Conservation (phyloP, 2,888 invertebrate species). For the Oxyteleia sp. region DNA sequence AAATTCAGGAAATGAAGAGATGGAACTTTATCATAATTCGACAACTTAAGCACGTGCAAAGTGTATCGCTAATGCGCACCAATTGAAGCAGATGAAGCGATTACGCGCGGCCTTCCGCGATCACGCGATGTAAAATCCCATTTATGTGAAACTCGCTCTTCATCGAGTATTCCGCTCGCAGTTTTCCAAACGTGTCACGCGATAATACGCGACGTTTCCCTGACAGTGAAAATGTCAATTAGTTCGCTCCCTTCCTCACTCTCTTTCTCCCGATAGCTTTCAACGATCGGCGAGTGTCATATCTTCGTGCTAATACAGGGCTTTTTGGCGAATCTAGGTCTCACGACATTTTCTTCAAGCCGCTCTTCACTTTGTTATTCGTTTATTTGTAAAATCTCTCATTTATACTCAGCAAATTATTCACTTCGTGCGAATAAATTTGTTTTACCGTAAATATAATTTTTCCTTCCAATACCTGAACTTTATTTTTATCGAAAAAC, state of each 20-base stretch:
- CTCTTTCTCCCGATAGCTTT: constrained; percentile 45
- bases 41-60: no score
- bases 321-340: constrained; percentile 55
- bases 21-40: no score
- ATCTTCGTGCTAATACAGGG: constrained; percentile 35
- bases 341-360: constrained; percentile 30
- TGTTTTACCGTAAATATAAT: no score
- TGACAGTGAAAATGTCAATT: constrained; percentile 70
- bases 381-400: no score
- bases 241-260: constrained; percentile 18
- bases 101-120: constrained; percentile 20
- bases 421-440: no score
- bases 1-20: no score
- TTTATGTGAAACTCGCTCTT: constrained; percentile 63
- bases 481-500: no score
- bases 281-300: constrained; percentile 49
- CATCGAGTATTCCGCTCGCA: constrained; percentile 32
- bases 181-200: constrained; percentile 68
- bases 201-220: constrained; percentile 67
- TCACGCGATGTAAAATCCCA: constrained; percentile 49
- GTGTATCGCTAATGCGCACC: no score
- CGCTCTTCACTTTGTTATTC: constrained; percentile 17
- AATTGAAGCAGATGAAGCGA: constrained; percentile 5
- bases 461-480: no score
- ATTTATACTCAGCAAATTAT: no score